phyloP scores from a whole-genome alignment of 2,797 vertebrate genomes.

The Apogon hyalosoma region DNA sequence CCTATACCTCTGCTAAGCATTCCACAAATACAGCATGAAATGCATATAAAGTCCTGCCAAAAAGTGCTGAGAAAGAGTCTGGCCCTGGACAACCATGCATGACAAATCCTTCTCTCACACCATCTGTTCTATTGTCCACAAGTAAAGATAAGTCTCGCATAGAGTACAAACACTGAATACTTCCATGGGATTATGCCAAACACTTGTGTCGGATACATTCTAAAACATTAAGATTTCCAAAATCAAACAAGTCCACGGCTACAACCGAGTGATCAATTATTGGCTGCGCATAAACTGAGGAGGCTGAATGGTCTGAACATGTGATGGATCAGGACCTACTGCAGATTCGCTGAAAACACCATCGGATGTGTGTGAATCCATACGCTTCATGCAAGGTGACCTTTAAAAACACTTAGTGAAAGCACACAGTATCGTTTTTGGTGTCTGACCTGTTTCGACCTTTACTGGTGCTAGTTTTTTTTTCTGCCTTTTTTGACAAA shows the following conservation, averaged over 20 bases:
- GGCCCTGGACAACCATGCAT: conserved; percentile 73
- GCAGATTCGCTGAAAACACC: conserved; percentile 23
- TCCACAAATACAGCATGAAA: conserved; percentile 74
- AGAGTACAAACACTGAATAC: conserved; percentile 63
- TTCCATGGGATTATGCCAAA: conserved; percentile 59
- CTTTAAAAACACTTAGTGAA: conserved; percentile 68
- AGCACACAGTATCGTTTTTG: conserved; percentile 55
- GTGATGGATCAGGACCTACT: conserved; percentile 30
- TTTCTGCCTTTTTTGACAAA: conserved; percentile 35
- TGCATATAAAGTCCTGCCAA: conserved; percentile 73
- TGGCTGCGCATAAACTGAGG: background rate
- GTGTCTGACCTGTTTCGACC: conserved; percentile 65
- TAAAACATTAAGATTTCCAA: conserved; percentile 54
- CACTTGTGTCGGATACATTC: conserved; percentile 53
- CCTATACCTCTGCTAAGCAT: conserved; percentile 62
- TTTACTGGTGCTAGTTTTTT: conserved; percentile 48
- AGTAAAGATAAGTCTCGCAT: conserved; percentile 78
- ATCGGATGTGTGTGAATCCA: conserved; percentile 45
- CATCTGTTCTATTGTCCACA: conserved; percentile 80
- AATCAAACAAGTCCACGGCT: conserved; percentile 40
- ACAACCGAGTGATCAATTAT: conserved; percentile 42
- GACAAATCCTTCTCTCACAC: conserved; percentile 80
- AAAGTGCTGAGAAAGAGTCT: conserved; percentile 76
- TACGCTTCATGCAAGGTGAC: conserved; percentile 58
- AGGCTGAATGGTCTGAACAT: conserved; percentile 2